A percentile compares a stretch with the other conserved stretches of the same genome.
Evolutionary conservation across 2,888 invertebrate genomes (phyloP).

Genomic region (Melinaea menophilus): DNA sequence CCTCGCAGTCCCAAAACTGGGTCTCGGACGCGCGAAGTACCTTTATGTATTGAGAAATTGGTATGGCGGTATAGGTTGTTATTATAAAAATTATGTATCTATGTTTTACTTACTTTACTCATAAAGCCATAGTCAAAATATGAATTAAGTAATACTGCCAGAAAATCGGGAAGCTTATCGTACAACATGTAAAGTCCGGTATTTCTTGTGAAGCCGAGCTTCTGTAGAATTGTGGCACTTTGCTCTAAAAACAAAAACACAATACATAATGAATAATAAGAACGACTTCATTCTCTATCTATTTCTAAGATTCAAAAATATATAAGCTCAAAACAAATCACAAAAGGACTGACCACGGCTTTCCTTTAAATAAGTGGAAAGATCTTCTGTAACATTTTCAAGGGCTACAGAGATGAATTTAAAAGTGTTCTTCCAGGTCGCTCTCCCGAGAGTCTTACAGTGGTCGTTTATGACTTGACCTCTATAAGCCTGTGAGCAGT

Average conservation of each 20-base stretch:
- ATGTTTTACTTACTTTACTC: slow-evolving; percentile 53
- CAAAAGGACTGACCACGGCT: slow-evolving; percentile 51
- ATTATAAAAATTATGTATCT: not conserved
- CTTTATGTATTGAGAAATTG: slow-evolving; percentile 37
- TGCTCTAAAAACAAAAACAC: slow-evolving; percentile 46
- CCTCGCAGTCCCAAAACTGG: slow-evolving; percentile 71
- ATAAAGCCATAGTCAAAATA: slow-evolving; percentile 71
- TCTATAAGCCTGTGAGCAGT: slow-evolving; percentile 39
- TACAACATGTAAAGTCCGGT: slow-evolving; percentile 62
- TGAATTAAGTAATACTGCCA: slow-evolving; percentile 64
- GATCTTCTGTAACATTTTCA: slow-evolving; percentile 49
- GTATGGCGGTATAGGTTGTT: not conserved
- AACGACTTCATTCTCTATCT: not conserved
- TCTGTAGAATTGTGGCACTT: slow-evolving; percentile 55
- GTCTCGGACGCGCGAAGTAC: slow-evolving; percentile 57
- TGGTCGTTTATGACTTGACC: slow-evolving; percentile 31
- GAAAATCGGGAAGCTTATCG: slow-evolving; percentile 60
- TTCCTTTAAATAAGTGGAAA: slow-evolving; percentile 60
- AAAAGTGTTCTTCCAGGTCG: slow-evolving; percentile 51
- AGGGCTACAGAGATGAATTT: slow-evolving; percentile 52
- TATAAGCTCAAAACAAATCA: not conserved
- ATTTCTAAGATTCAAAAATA: no score
- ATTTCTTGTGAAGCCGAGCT: slow-evolving; percentile 62
- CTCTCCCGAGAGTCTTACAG: slow-evolving; percentile 47
- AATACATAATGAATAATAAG: not conserved